Evolutionary conservation across 2,797 vertebrate genomes (phyloP).

Genomic region (Salarias fasciatus): DNA sequence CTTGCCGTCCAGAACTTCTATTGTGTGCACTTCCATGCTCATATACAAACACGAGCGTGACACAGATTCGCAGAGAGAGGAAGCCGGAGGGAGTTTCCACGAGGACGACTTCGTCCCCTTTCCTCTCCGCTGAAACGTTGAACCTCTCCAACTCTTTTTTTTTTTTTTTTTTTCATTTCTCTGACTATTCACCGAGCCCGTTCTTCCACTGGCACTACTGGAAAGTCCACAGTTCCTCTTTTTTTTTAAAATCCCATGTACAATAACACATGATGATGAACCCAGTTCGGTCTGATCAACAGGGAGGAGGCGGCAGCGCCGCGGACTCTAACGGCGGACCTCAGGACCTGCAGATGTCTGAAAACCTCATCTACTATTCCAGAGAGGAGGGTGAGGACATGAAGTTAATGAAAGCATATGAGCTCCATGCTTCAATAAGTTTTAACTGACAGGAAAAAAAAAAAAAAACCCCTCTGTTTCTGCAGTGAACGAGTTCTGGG

Average conservation of each 20-base stretch:
- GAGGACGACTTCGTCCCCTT: slow-evolving; percentile 39
- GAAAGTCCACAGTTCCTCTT: too few relatives aligned
- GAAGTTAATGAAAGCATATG: too few relatives aligned
- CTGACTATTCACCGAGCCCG: neutral
- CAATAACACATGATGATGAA: too few relatives aligned
- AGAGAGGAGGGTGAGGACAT: slow-evolving; percentile 88
- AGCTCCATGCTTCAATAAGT: too few relatives aligned
- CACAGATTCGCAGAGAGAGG: slow-evolving; percentile 44
- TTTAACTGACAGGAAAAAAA: too few relatives aligned
- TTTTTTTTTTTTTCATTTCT: slow-evolving; percentile 3
- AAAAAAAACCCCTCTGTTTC: neutral
- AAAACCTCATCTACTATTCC: slow-evolving; percentile 94
- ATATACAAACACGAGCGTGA: neutral
- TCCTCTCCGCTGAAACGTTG: slow-evolving; percentile 17
- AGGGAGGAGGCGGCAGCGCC: slow-evolving; percentile 59
- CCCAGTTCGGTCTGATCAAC: neutral
- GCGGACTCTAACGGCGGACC: slow-evolving; percentile 56
- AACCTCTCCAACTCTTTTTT: slow-evolving; percentile 5
- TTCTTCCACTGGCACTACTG: neutral
- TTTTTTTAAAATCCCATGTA: too few relatives aligned
- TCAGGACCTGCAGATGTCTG: slow-evolving; percentile 89
- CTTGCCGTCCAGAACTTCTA: neutral
- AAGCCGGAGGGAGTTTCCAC: slow-evolving; percentile 59
- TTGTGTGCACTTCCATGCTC: slow-evolving; percentile 9
- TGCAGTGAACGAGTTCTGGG: slow-evolving; percentile 92